These are phyloP conservation scores for Lepus americanus DNA, from an alignment of 2,113 vertebrate species.

Conservation along the genomic window DNA sequence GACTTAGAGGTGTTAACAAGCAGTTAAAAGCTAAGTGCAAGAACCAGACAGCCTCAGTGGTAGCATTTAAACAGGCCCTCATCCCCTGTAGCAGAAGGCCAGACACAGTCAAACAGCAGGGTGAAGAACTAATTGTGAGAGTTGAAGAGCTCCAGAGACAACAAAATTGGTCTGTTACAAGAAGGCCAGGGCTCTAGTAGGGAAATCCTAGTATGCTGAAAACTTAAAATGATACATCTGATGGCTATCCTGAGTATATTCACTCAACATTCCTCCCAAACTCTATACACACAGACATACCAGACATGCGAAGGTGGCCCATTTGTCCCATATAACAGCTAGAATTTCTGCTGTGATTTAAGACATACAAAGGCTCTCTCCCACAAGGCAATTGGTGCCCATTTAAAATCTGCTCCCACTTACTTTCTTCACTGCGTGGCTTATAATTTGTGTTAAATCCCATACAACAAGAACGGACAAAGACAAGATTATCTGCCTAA, in stretches of 20 bases:
- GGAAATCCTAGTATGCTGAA: not conserved
- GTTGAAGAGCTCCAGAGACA: not conserved
- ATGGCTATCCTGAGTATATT: not conserved
- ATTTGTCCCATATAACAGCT: not conserved
- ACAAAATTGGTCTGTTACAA: not conserved
- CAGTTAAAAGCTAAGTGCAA: conserved; percentile 22
- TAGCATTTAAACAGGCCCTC: not conserved
- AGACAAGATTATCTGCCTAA: not conserved
- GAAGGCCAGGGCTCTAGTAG: not conserved
- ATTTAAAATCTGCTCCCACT: not conserved
- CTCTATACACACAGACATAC: not conserved
- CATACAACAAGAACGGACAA: not conserved
- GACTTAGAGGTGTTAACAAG: conserved; percentile 27
- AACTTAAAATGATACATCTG: not conserved
- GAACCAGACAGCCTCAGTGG: not conserved
- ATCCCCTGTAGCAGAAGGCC: conserved; percentile 48
- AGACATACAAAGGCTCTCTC: not conserved
- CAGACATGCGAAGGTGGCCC: not conserved
- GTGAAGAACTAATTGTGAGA: not conserved
- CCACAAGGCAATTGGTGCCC: not conserved
- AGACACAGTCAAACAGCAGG: conserved; percentile 45
- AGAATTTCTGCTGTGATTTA: not conserved
- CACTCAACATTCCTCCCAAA: not conserved
- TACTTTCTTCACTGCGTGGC: not conserved
- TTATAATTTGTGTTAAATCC: not conserved